Percentiles rank a stretch among this genome's conserved stretches.
These are phyloP conservation scores for Trachelus stipa DNA, from an alignment of 2,888 invertebrate genomes.

Conservation along the genomic window DNA sequence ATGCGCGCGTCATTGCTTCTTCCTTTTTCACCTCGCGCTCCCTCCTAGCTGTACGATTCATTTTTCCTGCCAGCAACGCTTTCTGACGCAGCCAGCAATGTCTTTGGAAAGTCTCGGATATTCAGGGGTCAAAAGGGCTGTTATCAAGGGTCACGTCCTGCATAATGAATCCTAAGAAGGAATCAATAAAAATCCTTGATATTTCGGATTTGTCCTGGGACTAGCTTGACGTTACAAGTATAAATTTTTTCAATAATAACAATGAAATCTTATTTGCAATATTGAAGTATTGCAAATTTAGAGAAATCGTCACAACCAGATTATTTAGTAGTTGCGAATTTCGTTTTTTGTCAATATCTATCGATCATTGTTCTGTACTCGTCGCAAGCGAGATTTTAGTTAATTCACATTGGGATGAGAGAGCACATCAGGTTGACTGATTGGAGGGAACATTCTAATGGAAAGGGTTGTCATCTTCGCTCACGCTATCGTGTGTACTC, in stretches of 20 bases:
- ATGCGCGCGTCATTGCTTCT: background rate
- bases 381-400: no score
- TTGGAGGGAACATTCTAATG: conserved; percentile 23
- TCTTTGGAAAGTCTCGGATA: background rate
- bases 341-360: background rate
- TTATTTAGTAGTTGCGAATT: background rate
- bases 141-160: background rate
- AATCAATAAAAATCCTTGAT: background rate
- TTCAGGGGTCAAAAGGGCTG: background rate
- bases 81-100: background rate
- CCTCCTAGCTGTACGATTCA: background rate
- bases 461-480: conserved; percentile 26
- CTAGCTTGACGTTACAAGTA: background rate
- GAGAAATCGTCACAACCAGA: background rate
- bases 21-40: background rate
- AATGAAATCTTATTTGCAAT: background rate
- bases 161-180: background rate
- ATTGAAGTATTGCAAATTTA: background rate
- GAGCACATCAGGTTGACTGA: background rate
- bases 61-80: background rate
- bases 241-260: no score
- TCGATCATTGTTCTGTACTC: background rate
- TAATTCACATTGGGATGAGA: background rate
- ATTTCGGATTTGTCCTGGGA: background rate
- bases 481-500: background rate